Evolutionary conservation across 2,113 vertebrate species (phyloP).

Genomic region (Megaptera novaeangliae): DNA sequence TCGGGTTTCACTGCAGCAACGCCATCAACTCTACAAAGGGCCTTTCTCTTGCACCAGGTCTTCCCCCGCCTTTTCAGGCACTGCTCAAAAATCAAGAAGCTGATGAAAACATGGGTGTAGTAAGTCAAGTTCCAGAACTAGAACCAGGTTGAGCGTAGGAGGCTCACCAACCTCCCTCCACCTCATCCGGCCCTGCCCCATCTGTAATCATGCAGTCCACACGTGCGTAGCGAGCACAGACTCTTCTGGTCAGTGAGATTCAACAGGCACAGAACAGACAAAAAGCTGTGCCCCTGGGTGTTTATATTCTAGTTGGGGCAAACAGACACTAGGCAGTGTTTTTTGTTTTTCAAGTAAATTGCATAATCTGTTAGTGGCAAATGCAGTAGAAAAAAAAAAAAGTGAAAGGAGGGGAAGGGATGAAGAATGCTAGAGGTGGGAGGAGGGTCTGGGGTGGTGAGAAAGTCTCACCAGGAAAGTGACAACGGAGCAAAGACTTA

Average conservation of each 20-base stretch:
- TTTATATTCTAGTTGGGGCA: background rate
- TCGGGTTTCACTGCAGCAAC: background rate
- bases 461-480: background rate
- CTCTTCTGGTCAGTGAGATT: background rate
- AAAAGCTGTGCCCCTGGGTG: background rate
- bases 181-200: background rate
- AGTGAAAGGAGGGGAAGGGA: background rate
- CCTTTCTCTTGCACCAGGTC: slow-evolving; percentile 48
- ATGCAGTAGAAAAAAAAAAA: background rate
- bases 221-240: background rate
- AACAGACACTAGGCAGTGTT: background rate
- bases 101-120: background rate
- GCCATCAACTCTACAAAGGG: slow-evolving; percentile 9
- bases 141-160: background rate
- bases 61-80: background rate
- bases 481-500: background rate
- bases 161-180: background rate
- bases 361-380: background rate
- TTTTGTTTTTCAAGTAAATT: background rate
- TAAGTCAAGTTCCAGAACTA: background rate
- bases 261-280: background rate
- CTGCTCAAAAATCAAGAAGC: slow-evolving; percentile 13
- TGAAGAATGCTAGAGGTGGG: background rate
- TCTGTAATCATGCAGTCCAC: background rate
- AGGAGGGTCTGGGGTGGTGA: background rate